phyloP scores from a whole-genome alignment of 2,797 vertebrate genomes.

The Anomalospiza imberbis region DNA sequence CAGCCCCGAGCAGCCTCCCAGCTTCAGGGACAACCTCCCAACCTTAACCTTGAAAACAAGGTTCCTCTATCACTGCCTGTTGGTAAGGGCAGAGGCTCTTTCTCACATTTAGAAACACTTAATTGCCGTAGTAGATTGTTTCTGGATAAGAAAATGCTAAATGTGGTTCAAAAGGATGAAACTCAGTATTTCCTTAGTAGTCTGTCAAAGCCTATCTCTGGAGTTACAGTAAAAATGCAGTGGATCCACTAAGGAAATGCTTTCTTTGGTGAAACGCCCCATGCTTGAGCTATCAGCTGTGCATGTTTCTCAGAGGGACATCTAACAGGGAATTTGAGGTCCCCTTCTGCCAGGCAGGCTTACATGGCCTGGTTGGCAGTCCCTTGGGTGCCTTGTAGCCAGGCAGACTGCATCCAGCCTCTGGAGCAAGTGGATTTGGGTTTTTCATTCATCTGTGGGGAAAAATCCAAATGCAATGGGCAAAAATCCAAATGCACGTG shows the following conservation, averaged over 20 bases:
- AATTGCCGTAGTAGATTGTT: neutral
- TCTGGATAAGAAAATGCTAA: neutral
- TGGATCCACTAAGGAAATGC: neutral
- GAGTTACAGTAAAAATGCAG: conserved; percentile 12
- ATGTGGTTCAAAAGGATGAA: neutral
- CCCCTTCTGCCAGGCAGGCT: neutral
- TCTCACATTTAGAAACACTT: neutral
- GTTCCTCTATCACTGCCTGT: neutral
- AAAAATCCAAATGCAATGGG: neutral
- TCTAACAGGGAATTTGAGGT: neutral
- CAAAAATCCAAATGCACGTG: neutral
- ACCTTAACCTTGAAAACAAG: neutral
- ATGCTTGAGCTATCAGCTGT: neutral
- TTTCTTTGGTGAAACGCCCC: neutral
- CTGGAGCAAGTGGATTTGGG: neutral
- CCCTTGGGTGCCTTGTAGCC: neutral
- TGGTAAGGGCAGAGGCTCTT: neutral
- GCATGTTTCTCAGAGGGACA: neutral
- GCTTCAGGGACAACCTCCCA: neutral
- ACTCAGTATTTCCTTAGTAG: neutral
- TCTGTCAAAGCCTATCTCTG: neutral
- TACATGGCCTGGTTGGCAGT: neutral
- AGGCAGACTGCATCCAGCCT: neutral
- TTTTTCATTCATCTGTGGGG: neutral
- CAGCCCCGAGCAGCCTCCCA: neutral